Evolutionary conservation across 2,113 vertebrate genomes (phyloP).

Genomic region (Donacobius atricapilla): DNA sequence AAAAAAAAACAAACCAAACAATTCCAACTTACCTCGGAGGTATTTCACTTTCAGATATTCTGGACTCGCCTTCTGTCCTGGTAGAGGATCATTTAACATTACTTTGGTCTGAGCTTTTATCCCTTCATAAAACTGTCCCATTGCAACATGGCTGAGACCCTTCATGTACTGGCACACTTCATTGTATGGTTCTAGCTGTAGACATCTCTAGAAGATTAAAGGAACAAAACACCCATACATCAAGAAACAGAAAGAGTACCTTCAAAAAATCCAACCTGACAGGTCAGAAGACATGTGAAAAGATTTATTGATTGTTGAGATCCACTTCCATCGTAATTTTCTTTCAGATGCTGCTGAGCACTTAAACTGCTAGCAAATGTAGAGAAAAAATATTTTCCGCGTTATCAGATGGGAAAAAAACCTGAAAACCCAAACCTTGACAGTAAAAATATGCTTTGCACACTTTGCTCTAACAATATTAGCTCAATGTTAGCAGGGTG

Average conservation of each 20-base stretch:
- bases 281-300: not conserved
- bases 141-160: conserved; percentile 92
- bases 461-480: not conserved
- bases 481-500: not conserved
- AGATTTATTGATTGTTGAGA: not conserved
- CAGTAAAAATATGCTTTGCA: not conserved
- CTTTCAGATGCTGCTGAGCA: not conserved
- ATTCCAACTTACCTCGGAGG: conserved; percentile 83
- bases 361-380: not conserved
- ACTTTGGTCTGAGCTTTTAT: conserved; percentile 99
- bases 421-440: not conserved
- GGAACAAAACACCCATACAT: not conserved
- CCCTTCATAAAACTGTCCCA: conserved; percentile 98
- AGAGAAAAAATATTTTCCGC: not conserved
- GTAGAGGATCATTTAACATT: conserved; percentile 94
- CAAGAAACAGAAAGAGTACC: not conserved
- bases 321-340: not conserved
- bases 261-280: not conserved
- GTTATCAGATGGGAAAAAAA: not conserved
- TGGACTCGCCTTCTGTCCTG: conserved; percentile 94
- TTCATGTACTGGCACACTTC: conserved; percentile 99
- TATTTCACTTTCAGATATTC: conserved; percentile 99
- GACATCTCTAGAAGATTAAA: conserved; percentile 80
- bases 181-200: conserved; percentile 93
- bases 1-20: not conserved